Percentiles rank a stretch among this genome's conserved stretches.
Evolutionary conservation across 1,140 invertebrate species (phyloP).

Genomic region (Cydia fagiglandana): DNA sequence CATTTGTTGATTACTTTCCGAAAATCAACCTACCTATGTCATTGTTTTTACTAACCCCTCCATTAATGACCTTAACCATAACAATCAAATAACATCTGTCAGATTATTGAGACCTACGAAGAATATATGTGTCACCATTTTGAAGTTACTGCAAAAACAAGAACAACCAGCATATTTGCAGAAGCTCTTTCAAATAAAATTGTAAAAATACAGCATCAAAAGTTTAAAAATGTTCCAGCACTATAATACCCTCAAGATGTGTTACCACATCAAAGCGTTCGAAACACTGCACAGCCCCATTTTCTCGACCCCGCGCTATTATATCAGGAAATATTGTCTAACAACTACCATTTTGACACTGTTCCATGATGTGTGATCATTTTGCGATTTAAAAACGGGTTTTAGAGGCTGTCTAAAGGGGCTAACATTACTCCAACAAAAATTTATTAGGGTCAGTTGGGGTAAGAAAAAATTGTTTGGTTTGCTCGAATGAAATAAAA

Average conservation of each 20-base stretch:
- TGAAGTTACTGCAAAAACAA: not conserved
- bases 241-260: conserved; percentile 16
- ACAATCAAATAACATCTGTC: too few species aligned
- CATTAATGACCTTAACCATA: too few species aligned
- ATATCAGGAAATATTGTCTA: not conserved
- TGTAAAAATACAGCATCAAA: conserved; percentile 5
- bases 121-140: not conserved
- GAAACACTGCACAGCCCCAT: not conserved
- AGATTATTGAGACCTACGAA: not conserved
- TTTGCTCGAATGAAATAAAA: too few species aligned
- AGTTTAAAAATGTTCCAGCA: not conserved
- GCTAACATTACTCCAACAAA: too few species aligned
- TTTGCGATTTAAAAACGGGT: too few species aligned
- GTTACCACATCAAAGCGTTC: not conserved
- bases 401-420: too few species aligned
- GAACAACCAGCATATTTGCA: not conserved
- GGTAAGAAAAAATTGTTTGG: too few species aligned
- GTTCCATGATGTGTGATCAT: too few species aligned
- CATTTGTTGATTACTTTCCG: too few species aligned
- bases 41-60: too few species aligned
- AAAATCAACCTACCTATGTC: too few species aligned
- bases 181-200: not conserved
- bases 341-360: not conserved
- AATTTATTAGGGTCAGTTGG: too few species aligned
- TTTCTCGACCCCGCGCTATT: not conserved